Percentiles rank a stretch among this genome's conserved stretches.
phyloP scores from a whole-genome alignment of 2,797 vertebrate genomes.

The Huso huso region DNA sequence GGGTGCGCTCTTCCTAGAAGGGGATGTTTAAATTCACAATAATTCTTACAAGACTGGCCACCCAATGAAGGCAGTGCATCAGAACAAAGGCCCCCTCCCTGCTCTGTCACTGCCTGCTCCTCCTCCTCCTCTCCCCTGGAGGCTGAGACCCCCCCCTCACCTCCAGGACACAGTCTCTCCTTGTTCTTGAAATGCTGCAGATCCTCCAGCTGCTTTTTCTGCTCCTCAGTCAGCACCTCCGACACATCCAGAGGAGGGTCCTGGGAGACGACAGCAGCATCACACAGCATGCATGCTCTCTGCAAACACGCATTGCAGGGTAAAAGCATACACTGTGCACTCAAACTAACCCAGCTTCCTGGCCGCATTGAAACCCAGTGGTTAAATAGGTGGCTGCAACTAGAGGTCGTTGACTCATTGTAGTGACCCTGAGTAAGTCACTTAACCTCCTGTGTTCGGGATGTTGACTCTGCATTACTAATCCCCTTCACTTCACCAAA shows the following conservation, averaged over 20 bases:
- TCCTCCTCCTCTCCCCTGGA: not conserved
- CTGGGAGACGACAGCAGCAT: constrained; percentile 38
- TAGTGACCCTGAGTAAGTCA: too few species aligned
- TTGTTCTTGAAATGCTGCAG: constrained; percentile 94
- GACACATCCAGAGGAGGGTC: constrained; percentile 60
- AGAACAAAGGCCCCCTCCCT: too few species aligned
- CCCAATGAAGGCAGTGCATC: not conserved
- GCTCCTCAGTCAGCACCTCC: constrained; percentile 75
- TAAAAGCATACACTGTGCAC: too few species aligned
- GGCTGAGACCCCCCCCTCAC: constrained; percentile 40
- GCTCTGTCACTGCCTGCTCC: not conserved
- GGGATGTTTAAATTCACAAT: not conserved
- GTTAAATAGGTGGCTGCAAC: too few species aligned
- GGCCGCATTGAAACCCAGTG: too few species aligned
- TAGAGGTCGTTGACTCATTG: too few species aligned
- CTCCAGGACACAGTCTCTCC: constrained; percentile 85
- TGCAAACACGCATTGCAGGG: too few species aligned
- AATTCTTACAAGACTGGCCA: not conserved
- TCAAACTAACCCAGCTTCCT: too few species aligned
- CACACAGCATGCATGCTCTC: not conserved
- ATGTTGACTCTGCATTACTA: too few species aligned
- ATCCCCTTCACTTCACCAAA: too few species aligned
- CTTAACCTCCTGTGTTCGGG: too few species aligned
- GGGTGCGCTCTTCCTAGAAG: constrained; percentile 47
- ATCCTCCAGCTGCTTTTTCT: constrained; percentile 80